Evolutionary conservation across 2,888 invertebrate species (phyloP).

Genomic region (Thysanoteuthis rhombus): DNA sequence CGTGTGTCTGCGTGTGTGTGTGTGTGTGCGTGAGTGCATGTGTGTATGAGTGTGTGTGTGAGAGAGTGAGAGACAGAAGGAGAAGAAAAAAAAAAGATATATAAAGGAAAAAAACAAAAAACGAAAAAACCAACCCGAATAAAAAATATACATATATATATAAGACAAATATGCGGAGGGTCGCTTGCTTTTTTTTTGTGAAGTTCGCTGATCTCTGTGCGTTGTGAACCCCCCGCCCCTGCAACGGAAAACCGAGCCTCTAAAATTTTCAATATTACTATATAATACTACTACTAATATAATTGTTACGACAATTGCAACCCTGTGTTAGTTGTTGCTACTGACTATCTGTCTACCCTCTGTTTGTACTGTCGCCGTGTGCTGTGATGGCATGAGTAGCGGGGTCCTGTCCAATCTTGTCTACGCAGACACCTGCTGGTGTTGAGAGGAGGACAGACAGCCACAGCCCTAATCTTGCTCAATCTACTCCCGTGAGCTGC

Average conservation of each 20-base stretch:
- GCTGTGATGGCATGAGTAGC: neutral
- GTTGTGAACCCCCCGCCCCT: neutral
- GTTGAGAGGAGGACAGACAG: neutral
- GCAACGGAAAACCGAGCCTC: neutral
- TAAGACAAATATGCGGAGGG: neutral
- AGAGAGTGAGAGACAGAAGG: neutral
- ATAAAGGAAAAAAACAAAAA: neutral
- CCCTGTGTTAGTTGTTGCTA: neutral
- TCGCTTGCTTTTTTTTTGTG: no score
- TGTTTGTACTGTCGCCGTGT: neutral
- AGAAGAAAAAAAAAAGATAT: neutral
- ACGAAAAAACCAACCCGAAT: no score
- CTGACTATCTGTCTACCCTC: neutral
- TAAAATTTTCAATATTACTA: neutral
- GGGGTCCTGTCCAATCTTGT: neutral
- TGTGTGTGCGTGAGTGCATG: neutral
- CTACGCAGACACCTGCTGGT: neutral
- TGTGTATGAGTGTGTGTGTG: neutral
- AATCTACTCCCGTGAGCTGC: neutral
- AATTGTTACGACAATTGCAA: neutral
- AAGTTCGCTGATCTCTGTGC: no score
- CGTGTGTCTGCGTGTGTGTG: constrained; percentile 12
- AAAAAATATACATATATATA: neutral
- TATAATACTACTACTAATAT: neutral
- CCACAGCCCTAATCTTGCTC: neutral